Percentiles rank a stretch among this genome's conserved stretches.
These are phyloP conservation scores for Podiceps cristatus DNA, from an alignment of 2,113 vertebrate genomes.

Conservation along the genomic window DNA sequence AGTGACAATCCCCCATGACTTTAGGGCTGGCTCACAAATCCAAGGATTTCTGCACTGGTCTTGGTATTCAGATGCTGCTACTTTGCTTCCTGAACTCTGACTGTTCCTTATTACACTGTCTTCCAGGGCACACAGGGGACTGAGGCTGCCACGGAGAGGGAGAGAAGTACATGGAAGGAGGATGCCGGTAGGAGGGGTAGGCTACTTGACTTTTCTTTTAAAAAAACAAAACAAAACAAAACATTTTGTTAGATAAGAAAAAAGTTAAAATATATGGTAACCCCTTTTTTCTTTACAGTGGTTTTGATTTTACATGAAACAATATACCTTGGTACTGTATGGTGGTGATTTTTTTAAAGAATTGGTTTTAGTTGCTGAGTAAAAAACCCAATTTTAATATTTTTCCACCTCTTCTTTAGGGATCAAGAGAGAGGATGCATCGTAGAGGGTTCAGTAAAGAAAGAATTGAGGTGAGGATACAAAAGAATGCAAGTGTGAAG, in stretches of 20 bases:
- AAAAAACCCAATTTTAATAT: background rate
- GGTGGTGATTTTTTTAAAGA: background rate
- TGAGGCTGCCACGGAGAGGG: background rate
- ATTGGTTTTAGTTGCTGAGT: background rate
- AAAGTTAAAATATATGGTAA: background rate
- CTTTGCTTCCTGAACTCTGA: background rate
- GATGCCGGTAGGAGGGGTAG: background rate
- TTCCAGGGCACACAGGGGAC: background rate
- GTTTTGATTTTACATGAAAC: background rate
- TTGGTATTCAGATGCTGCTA: background rate
- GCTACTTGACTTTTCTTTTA: background rate
- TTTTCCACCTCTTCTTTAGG: background rate
- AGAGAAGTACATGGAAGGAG: background rate
- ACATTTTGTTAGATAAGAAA: background rate
- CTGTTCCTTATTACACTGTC: background rate
- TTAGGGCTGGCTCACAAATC: background rate
- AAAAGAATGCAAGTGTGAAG: background rate
- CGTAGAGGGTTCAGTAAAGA: background rate
- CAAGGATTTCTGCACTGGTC: background rate
- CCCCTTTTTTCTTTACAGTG: background rate
- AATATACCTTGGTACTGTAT: background rate
- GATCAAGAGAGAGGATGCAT: background rate
- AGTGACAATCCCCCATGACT: background rate
- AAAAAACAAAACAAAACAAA: background rate
- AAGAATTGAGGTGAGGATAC: background rate